phyloP scores from a whole-genome alignment of 2,797 vertebrate genomes.

The Coracias cyanogaster region DNA sequence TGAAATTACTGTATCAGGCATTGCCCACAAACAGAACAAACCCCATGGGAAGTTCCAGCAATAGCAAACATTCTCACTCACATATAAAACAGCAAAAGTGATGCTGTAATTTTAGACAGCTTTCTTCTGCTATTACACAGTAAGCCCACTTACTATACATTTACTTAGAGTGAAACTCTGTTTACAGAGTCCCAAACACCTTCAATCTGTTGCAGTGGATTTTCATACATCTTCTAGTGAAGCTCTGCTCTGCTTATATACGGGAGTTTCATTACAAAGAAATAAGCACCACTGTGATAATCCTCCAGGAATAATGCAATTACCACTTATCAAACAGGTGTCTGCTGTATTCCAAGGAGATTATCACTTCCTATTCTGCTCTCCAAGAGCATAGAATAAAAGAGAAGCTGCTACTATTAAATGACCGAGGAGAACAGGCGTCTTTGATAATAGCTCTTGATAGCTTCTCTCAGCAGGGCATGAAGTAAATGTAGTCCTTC shows the following conservation, averaged over 20 bases:
- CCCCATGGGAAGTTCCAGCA: neutral
- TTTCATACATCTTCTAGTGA: neutral
- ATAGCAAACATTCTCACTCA: neutral
- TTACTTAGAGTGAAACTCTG: neutral
- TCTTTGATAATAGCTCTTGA: slow-evolving; percentile 40
- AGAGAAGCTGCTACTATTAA: slow-evolving; percentile 67
- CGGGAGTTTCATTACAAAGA: slow-evolving; percentile 47
- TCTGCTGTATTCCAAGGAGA: slow-evolving; percentile 61
- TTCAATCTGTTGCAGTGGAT: neutral
- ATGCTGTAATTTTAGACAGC: neutral
- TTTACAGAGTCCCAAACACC: neutral
- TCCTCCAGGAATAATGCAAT: slow-evolving; percentile 63
- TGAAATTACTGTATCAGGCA: neutral
- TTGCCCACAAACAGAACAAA: neutral
- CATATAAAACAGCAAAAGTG: neutral
- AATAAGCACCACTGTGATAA: slow-evolving; percentile 50
- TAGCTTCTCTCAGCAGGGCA: slow-evolving; percentile 48
- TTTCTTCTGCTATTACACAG: neutral
- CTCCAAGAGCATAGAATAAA: slow-evolving; percentile 34
- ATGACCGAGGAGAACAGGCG: slow-evolving; percentile 40
- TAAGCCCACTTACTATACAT: neutral
- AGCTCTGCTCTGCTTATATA: neutral
- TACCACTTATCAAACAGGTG: slow-evolving; percentile 71
- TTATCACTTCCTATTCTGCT: slow-evolving; percentile 60
- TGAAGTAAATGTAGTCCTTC: slow-evolving; percentile 1